Base-by-base conservation (phyloP, 1,140 invertebrate genomes). In the Hypsibius dujardini region DNA sequence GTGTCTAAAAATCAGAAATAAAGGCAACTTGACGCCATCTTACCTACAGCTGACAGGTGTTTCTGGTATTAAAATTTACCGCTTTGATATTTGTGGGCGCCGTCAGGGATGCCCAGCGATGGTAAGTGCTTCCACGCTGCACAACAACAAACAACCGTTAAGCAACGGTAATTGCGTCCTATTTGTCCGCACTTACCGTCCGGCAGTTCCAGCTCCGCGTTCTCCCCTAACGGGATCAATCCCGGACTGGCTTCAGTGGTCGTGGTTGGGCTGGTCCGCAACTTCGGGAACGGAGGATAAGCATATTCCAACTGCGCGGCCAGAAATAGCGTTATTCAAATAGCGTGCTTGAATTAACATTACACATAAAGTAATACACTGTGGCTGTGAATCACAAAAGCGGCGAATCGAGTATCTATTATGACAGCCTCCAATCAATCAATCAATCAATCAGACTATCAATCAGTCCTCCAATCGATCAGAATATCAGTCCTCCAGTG, bases 71-170 rank as follows among this genome's bases (percentile, higher is more conserved):
- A n/a, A n/a, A n/a, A 72, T 71, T 73, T 72, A 82, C 82, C 82
- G 79, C 93, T 87, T 72, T 89, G 85, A 80, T 87, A 96, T 82
- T 98, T 98, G 77, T 98, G 95, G 46, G 94, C 94, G 69, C 95
- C 95, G 85, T 98, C 95, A 46, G 95, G 95, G 73, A 98, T 81
- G 0, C 93, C 93, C 45, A 98, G 78, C 0, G 93, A 93, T 67
- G 95, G 92, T 47, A 98, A 82, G 80, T 97, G 91, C 76, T 91
- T 89, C 95, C 95, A 98, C 72, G 87, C 87, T 47, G 87, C 79
- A 2, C n/a, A n/a, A n/a, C n/a, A n/a, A n/a, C n/a, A n/a, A n/a
- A n/a, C n/a, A n/a, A n/a, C n/a, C n/a, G n/a, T 94, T 93, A 72
- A 92, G 86, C 90, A 76, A 88, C 85, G 62, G 87, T 87, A n/a